Evolutionary conservation across 2,797 vertebrate genomes (phyloP).

Genomic region (Mergus octosetaceus): DNA sequence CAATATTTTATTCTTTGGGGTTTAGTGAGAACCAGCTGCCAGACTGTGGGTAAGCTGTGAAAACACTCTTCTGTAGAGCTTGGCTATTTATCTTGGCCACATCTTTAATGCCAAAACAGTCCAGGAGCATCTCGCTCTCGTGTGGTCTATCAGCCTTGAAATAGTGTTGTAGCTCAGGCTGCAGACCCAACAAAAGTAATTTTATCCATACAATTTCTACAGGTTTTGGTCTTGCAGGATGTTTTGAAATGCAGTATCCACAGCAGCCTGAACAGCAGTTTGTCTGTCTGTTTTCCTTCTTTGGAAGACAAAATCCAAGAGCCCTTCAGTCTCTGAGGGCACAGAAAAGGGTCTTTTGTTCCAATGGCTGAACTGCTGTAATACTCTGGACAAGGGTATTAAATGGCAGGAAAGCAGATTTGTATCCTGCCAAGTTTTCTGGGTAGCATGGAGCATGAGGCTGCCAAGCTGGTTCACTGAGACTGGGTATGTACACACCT

Average conservation of each 20-base stretch:
- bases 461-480: not conserved
- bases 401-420: not conserved
- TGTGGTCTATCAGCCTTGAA: conserved; percentile 39
- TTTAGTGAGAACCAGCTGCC: conserved; percentile 29
- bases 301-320: not conserved
- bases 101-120: conserved; percentile 18
- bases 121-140: conserved; percentile 7
- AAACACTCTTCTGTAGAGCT: conserved; percentile 28
- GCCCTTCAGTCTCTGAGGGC: not conserved
- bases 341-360: not conserved
- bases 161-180: not conserved
- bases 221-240: not conserved
- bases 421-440: not conserved
- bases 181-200: not conserved
- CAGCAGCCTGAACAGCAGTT: not conserved
- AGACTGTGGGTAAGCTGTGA: conserved; percentile 27
- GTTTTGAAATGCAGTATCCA: not conserved
- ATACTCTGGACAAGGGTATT: not conserved
- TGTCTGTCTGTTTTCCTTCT: not conserved
- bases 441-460: not conserved
- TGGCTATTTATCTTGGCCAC: conserved; percentile 55
- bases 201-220: not conserved
- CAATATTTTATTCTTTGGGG: conserved; percentile 34
- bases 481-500: not conserved
- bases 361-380: not conserved